Evolutionary conservation across 2,888 invertebrate species (phyloP), one percentile per base, ranked within the genome.

Genomic region (Chrysomela aeneicollis): DNA sequence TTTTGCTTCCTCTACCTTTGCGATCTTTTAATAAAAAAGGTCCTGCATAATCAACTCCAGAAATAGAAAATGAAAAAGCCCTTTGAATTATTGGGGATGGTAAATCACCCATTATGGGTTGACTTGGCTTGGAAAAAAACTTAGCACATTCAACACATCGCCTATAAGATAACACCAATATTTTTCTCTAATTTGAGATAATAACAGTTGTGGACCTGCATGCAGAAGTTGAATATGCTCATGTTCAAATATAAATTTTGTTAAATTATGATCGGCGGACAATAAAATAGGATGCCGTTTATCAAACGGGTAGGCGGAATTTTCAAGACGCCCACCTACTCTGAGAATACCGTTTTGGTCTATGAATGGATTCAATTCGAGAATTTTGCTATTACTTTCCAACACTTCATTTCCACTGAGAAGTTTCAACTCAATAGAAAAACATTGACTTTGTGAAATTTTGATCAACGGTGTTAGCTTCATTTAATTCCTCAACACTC

Each of bases 11-110:
- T 26, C 26, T 26, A 26, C 26, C 26, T 15, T 46, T 32, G n/a
- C 59, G 17, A 26, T 68, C 61, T 35, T 68, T 69, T 1, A 71
- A 22, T 10, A 65, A 57, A 32, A 73, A 59, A 4, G 68, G 71
- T 12, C 74, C 75, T 5, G 69, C 69, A 47, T 73, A 74, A 54
- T 74, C 74, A 15, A 73, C 58, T 9, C 73, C 72, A 1, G 46
- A 35, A 2, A 46, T 61, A 17, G 35, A 22, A 53, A 70, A 71
- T 8, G 71, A 64, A 19, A 47, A 50, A 1, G 60, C 26, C 3
- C 4, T 3, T 26, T 26, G 26, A 5, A 6, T 12, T 17, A 19
- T 22, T 22, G 10, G 8, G 5, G 15, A 6, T 10, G 26, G 22
- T 51, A 12, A 0, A 22, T 51, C 51, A 22, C 6, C 12, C 12